These are phyloP conservation scores for Pelochelys cantorii DNA, from an alignment of 2,797 vertebrate genomes.

Conservation along the genomic window DNA sequence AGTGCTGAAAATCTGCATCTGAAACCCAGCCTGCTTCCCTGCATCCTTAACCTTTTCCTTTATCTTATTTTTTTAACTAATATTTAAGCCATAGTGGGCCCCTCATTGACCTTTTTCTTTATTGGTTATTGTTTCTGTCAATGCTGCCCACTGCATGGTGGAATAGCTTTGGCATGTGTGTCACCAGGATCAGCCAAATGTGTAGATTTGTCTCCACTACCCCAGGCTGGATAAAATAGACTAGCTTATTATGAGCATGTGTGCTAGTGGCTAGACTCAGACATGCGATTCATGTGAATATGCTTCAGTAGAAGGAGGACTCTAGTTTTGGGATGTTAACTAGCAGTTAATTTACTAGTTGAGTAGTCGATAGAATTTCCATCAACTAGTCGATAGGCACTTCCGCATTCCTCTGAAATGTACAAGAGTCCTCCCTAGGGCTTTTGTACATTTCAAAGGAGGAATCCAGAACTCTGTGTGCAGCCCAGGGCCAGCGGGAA, in stretches of 20 bases:
- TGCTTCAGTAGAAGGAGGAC: not conserved
- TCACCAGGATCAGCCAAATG: not conserved
- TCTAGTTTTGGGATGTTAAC: no score
- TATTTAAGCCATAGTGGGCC: not conserved
- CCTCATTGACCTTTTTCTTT: not conserved
- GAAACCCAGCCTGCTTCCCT: not conserved
- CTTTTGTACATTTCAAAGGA: no score
- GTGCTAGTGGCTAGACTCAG: not conserved
- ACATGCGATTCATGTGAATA: fast-evolving
- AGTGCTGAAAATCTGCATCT: not conserved
- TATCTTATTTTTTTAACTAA: not conserved
- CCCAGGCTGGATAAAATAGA: not conserved
- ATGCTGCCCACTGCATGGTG: conserved; percentile 42
- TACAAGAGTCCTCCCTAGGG: no score
- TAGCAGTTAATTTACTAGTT: no score
- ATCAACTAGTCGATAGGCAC: no score
- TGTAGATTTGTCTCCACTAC: not conserved
- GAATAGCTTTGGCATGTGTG: not conserved
- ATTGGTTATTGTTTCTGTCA: conserved; percentile 13
- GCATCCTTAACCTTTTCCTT: not conserved
- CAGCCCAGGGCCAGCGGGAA: no score
- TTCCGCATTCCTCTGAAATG: no score
- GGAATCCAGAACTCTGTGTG: no score
- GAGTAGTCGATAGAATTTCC: no score
- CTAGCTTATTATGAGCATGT: not conserved